Evolutionary conservation across 2,888 invertebrate genomes (phyloP), one percentile per base, ranked within the genome.

Genomic region (Drosophila subsilvestris): DNA sequence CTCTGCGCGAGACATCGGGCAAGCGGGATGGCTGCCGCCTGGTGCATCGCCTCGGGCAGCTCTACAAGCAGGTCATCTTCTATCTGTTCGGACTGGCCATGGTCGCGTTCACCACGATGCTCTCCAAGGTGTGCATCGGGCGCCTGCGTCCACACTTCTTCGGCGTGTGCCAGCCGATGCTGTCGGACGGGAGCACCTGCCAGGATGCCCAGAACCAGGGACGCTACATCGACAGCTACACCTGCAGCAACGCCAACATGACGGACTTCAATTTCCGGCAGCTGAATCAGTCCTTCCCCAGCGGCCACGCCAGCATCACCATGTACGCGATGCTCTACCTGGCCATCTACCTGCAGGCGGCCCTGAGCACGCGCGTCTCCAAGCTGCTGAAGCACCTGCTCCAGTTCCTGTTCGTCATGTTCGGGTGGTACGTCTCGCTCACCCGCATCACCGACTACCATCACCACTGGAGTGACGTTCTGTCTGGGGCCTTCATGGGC

Each of bases 271-370:
- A 94, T 56, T 92, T 95, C 80, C 95, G 95, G 83, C 96, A 96
- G 91, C 93, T 96, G 93, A 94, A 96, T 89, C 94, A 97, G 74
- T 97, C 97, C n/a, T 98, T 98, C 92, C 97, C 97, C 63, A 97
- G 97, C 72, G 98, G 97, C 20, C 98, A 98, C 92, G 96, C 97
- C 42, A 97, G 97, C 14, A 96, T 97, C 93, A 95, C 96, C 17
- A 95, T 96, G 78, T 97, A 96, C 89, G 94, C 96, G 43, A 97
- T 97, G 96, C 91, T 97, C 50, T 97, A 96, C 93, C 94, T 97
- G 86, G 95, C 95, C 88, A 96, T 97, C 76, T 99, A 98, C 91
- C 93, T 98, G n/a, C 98, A 99, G 90, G 94, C 95, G 48, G 94
- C 97, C 32, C 94, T 98, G 91, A 95, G 94, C 20, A 97, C 97